Percentiles rank a stretch among this genome's conserved stretches.
phyloP scores from a whole-genome alignment of 2,797 vertebrate species.

The Eospalax fontanierii region DNA sequence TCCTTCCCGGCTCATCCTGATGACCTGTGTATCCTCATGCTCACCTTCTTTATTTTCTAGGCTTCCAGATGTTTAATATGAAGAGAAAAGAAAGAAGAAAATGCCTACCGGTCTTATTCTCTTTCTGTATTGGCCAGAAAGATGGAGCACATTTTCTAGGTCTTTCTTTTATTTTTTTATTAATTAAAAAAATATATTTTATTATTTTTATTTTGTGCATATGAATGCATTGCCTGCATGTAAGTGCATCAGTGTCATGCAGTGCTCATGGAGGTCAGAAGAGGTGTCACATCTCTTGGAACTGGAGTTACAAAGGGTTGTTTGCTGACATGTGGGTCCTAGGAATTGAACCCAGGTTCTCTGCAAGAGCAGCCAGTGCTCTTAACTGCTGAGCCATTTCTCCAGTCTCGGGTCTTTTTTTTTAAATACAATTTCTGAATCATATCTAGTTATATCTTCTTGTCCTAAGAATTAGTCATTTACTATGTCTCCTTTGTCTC shows the following conservation, averaged over 20 bases:
- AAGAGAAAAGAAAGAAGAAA: background rate
- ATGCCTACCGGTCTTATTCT: background rate
- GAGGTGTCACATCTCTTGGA: too few species aligned
- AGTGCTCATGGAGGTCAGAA: too few species aligned
- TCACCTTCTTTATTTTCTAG: background rate
- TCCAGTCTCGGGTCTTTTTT: background rate
- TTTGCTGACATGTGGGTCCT: too few species aligned
- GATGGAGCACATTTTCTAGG: background rate
- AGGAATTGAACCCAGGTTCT: too few species aligned
- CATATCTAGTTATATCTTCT: background rate
- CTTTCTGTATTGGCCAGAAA: background rate
- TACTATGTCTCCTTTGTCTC: background rate
- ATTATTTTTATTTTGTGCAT: too few species aligned
- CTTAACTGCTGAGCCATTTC: too few species aligned
- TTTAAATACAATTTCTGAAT: constrained; percentile 1
- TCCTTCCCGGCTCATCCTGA: background rate
- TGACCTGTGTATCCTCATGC: background rate
- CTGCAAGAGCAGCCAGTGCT: too few species aligned
- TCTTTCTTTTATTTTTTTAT: background rate
- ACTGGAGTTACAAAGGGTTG: too few species aligned
- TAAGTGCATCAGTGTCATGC: too few species aligned
- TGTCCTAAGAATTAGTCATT: background rate
- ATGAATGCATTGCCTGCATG: too few species aligned
- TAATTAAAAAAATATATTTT: too few species aligned
- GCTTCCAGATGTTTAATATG: constrained; percentile 15